Percentiles rank a stretch among this genome's conserved stretches.
phyloP scores from a whole-genome alignment of 1,140 invertebrate genomes.

The Aphis craccivora region DNA sequence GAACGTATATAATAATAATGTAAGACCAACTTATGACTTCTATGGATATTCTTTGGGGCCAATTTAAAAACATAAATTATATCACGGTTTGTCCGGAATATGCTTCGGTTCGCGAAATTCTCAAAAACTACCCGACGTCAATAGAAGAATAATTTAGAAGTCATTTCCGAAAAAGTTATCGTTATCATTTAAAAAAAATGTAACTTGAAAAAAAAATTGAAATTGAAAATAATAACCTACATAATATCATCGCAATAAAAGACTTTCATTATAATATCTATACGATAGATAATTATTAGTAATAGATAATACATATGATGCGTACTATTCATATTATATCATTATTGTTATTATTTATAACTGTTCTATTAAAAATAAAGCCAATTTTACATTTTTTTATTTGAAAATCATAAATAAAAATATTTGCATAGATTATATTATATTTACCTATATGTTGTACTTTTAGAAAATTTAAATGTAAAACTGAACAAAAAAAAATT shows the following conservation, averaged over 20 bases:
- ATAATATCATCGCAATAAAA: not conserved
- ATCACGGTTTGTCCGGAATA: not conserved
- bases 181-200: not conserved
- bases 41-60: not conserved
- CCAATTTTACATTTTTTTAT: not conserved
- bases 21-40: constrained; percentile 7
- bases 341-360: too few species aligned
- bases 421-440: not conserved
- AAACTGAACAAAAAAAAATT: not conserved
- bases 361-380: not conserved
- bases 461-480: not conserved
- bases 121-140: not conserved
- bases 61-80: not conserved
- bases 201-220: not conserved
- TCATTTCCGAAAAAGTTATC: not conserved
- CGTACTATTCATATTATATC: not conserved
- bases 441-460: not conserved
- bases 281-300: not conserved
- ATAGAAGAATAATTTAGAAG: not conserved
- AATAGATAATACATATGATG: not conserved
- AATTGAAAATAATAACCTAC: not conserved
- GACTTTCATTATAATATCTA: not conserved
- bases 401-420: not conserved
- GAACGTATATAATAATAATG: not conserved
- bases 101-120: not conserved